Percentiles rank a stretch among this genome's conserved stretches.
Conservation (phyloP, 2,113 vertebrate genomes). For the Stomatorhinus ivindoensis region DNA sequence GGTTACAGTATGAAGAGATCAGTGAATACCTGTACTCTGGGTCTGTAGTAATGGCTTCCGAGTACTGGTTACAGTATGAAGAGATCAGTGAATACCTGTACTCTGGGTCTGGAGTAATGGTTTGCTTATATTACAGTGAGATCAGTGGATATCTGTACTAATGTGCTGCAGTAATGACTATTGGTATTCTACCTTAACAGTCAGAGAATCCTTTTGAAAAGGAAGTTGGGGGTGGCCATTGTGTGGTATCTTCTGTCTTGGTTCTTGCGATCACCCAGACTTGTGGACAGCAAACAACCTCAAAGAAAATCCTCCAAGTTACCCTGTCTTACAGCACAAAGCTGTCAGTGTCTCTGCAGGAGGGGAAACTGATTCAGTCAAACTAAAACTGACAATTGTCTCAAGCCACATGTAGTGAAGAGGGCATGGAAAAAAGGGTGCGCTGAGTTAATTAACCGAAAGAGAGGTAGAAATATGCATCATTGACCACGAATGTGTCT, state of each 20-base stretch:
- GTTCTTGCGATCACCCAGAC: background rate
- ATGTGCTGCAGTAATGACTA: background rate
- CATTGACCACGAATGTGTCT: background rate
- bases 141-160: background rate
- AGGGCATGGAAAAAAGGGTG: background rate
- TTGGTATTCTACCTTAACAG: background rate
- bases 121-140: background rate
- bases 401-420: background rate
- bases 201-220: background rate
- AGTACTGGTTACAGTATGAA: background rate
- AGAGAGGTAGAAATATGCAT: background rate
- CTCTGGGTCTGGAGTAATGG: background rate
- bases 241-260: background rate
- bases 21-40: background rate
- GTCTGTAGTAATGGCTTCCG: background rate
- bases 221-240: background rate
- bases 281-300: background rate
- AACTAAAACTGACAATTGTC: background rate
- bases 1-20: background rate
- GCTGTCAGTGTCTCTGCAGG: background rate
- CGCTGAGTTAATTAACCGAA: background rate
- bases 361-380: background rate
- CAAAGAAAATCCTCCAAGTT: background rate
- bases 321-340: background rate
- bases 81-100: background rate